Evolutionary conservation across 2,888 invertebrate species (phyloP).

Genomic region (Eupithecia dodoneata): DNA sequence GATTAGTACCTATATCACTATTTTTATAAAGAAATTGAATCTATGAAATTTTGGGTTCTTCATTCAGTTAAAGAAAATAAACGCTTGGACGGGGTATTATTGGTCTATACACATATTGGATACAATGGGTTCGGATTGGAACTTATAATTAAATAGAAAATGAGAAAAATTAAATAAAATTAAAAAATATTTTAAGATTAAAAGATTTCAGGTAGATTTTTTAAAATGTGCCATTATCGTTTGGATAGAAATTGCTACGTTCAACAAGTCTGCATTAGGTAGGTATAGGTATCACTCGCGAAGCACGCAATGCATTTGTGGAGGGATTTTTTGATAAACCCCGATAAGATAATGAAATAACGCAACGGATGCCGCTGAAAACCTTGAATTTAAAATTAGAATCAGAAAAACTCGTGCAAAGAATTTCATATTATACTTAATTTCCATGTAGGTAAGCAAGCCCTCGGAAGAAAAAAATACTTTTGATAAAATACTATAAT

Average conservation of each 20-base stretch:
- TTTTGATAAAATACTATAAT: not conserved
- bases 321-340: slow-evolving; percentile 6
- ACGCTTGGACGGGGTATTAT: too few species aligned
- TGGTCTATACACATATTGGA: not conserved
- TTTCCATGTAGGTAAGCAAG: not conserved
- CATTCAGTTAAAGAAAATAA: too few species aligned
- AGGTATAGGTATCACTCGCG: not conserved
- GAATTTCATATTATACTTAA: not conserved
- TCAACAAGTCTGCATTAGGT: not conserved
- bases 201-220: not conserved
- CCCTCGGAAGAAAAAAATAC: not conserved
- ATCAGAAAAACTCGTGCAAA: not conserved
- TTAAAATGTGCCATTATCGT: not conserved
- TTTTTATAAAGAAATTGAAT: too few species aligned
- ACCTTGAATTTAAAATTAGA: slow-evolving; percentile 1
- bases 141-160: too few species aligned
- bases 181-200: too few species aligned
- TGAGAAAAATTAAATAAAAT: too few species aligned
- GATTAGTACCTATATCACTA: too few species aligned
- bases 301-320: slow-evolving; percentile 13
- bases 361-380: not conserved
- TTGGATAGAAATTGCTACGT: not conserved
- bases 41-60: too few species aligned
- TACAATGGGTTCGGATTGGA: not conserved
- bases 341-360: slow-evolving; percentile 3